Conservation (phyloP, 2,888 invertebrate species). For the Leucophenga montana region DNA sequence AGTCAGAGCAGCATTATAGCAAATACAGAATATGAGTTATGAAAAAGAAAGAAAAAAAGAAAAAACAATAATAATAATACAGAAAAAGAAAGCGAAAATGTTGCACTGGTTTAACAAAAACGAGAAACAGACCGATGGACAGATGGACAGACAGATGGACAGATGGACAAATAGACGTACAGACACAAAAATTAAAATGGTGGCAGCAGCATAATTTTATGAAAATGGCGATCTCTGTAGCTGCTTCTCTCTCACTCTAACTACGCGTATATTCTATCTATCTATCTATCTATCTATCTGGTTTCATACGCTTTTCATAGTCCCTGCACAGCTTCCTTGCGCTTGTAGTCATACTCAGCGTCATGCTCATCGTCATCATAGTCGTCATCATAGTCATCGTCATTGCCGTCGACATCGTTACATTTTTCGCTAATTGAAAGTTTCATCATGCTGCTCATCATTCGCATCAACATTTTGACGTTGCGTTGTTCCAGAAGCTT, state of each 20-base stretch:
- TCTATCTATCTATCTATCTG: too few species aligned
- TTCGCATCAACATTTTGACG: constrained; percentile 25
- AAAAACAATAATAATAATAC: too few species aligned
- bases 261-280: too few species aligned
- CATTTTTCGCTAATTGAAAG: constrained; percentile 62
- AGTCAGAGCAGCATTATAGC: constrained; percentile 32
- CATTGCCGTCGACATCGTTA: constrained; percentile 35
- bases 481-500: too few species aligned
- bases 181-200: constrained; percentile 55
- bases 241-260: too few species aligned
- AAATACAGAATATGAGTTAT: neutral
- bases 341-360: neutral
- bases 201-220: constrained; percentile 47
- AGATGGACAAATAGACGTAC: neutral
- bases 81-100: too few species aligned
- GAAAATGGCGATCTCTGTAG: constrained; percentile 62
- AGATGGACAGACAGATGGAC: too few species aligned
- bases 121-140: too few species aligned
- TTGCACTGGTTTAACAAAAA: too few species aligned
- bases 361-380: neutral
- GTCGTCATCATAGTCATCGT: neutral
- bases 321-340: too few species aligned
- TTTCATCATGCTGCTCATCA: constrained; percentile 50
- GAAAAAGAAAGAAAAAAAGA: neutral
- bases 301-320: too few species aligned